A percentile compares a stretch with the other conserved stretches of the same genome.
phyloP scores from a whole-genome alignment of 1,140 invertebrate genomes.

The Drosophila sucinea region DNA sequence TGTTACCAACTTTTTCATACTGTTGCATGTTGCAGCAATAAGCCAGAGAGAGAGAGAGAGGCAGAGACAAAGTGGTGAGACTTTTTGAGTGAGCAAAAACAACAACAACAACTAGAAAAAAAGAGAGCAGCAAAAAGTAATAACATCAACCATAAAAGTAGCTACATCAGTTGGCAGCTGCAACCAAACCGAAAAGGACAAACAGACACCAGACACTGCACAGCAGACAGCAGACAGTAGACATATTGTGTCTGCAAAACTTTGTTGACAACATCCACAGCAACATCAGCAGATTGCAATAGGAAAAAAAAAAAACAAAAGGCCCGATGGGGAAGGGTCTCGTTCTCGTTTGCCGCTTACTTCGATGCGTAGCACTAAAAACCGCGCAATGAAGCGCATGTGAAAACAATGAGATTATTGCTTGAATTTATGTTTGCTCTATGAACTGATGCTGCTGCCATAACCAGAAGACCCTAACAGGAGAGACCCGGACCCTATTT shows the following conservation, averaged over 20 bases:
- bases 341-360: slow-evolving; percentile 29
- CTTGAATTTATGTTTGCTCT: slow-evolving; percentile 67
- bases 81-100: slow-evolving; percentile 29
- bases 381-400: slow-evolving; percentile 69
- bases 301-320: slow-evolving; percentile 40
- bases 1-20: slow-evolving; percentile 47
- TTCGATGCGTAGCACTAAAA: slow-evolving; percentile 52
- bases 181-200: slow-evolving; percentile 44
- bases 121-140: slow-evolving; percentile 63
- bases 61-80: slow-evolving; percentile 6
- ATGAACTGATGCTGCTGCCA: slow-evolving; percentile 41
- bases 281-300: slow-evolving; percentile 25
- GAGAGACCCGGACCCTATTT: background rate
- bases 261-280: slow-evolving; percentile 69
- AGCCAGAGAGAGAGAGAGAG: slow-evolving; percentile 10
- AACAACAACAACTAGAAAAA: slow-evolving; percentile 11
- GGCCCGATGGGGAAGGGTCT: slow-evolving; percentile 49
- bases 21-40: slow-evolving; percentile 64
- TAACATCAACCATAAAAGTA: slow-evolving; percentile 81
- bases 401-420: slow-evolving; percentile 80
- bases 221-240: slow-evolving; percentile 33
- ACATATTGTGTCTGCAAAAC: slow-evolving; percentile 79
- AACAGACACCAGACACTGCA: slow-evolving; percentile 7
- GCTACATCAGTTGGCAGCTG: slow-evolving; percentile 79
- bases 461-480: background rate